Evolutionary conservation across 2,113 vertebrate genomes (phyloP).

Genomic region (Plecturocebus donacophilus): DNA sequence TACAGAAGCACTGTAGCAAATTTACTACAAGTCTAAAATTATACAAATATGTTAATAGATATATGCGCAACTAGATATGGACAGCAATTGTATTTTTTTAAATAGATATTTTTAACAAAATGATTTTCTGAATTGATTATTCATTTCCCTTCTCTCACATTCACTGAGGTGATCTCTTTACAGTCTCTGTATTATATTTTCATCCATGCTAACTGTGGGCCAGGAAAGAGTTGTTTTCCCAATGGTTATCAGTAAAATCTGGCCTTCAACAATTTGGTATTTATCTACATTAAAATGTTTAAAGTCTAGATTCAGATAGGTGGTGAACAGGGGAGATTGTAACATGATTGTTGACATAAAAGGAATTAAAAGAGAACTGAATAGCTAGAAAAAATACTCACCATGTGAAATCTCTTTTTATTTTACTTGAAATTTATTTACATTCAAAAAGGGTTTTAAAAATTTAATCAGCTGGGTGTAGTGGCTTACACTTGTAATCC

Average conservation of each 20-base stretch:
- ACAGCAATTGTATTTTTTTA: slow-evolving; percentile 90
- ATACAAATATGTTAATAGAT: slow-evolving; percentile 83
- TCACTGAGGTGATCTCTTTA: neutral
- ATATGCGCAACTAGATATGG: slow-evolving; percentile 85
- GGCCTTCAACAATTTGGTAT: neutral
- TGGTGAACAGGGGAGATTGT: neutral
- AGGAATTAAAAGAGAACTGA: neutral
- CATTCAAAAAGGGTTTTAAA: neutral
- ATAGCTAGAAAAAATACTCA: neutral
- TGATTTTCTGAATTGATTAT: slow-evolving; percentile 8
- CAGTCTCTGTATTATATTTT: neutral
- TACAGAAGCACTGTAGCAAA: slow-evolving; percentile 84
- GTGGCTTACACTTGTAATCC: too few species aligned
- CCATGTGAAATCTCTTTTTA: slow-evolving; percentile 4
- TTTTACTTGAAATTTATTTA: neutral
- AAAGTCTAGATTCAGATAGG: neutral
- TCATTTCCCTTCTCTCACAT: neutral
- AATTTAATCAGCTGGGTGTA: neutral
- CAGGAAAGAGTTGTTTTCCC: neutral
- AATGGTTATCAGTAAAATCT: neutral
- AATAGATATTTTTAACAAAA: slow-evolving; percentile 91
- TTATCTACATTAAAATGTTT: neutral
- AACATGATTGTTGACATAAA: neutral
- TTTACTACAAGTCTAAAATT: slow-evolving; percentile 81
- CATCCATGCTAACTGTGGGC: neutral